These are phyloP conservation scores for Tribolium castaneum DNA, from an alignment of 1,140 invertebrate species.

Conservation along the genomic window DNA sequence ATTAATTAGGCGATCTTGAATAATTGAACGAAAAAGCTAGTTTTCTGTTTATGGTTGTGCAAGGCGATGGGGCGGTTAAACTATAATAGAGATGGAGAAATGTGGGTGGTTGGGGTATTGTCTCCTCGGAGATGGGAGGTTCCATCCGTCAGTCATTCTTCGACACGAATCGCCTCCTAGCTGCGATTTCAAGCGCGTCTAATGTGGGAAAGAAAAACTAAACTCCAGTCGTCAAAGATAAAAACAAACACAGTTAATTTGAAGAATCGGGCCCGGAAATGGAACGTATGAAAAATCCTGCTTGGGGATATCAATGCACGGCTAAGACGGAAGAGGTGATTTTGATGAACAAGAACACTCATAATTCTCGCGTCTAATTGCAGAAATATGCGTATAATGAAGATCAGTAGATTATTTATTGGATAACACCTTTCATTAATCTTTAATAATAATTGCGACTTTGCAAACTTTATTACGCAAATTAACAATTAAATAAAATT, in stretches of 20 bases:
- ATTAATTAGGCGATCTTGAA: background rate
- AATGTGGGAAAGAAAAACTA: conserved; percentile 13
- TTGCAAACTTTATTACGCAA: conserved; percentile 31
- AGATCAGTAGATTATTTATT: conserved; percentile 20
- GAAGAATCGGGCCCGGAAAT: background rate
- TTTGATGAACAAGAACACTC: background rate
- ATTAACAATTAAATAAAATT: conserved; percentile 36
- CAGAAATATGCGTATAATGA: conserved; percentile 6
- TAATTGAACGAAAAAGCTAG: no score
- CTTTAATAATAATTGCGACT: conserved; percentile 24
- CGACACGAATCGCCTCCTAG: background rate
- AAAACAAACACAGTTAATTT: conserved; percentile 9
- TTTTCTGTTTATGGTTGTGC: background rate
- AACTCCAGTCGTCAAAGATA: background rate
- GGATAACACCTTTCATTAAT: conserved; percentile 24
- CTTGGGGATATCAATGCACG: background rate
- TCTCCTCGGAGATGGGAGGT: conserved; percentile 2
- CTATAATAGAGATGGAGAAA: background rate
- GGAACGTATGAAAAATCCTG: background rate
- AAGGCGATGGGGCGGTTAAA: background rate
- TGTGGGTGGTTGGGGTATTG: conserved; percentile 7
- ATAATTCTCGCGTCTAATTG: background rate
- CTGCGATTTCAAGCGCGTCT: background rate
- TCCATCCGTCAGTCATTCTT: background rate
- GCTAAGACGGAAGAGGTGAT: background rate